Evolutionary conservation across 2,797 vertebrate genomes (phyloP), one percentile per base, ranked within the genome.

Genomic region (Phylloscopus collybita): DNA sequence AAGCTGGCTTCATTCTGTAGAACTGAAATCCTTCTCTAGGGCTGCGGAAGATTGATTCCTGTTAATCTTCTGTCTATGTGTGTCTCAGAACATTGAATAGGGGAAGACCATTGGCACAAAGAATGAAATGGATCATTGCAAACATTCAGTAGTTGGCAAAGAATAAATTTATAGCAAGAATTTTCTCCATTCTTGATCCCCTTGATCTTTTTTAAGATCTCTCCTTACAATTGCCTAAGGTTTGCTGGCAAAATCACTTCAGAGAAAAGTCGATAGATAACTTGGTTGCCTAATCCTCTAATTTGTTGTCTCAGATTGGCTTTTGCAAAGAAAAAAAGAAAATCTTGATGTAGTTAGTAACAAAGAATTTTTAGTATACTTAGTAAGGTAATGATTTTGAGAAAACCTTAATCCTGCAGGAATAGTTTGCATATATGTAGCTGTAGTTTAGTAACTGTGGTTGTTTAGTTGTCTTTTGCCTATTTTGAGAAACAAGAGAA

Each of bases 121-220:
- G 23, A 76, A 36, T 26, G 62, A 95, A 85, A 51, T 66, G 53
- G 64, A 81, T 94, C 62, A 59, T 86, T 92, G 69, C 60, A 88
- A 88, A 38, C 47, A 81, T 84, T 32, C 38, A 36, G 16, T 70
- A 85, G 78, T 71, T 87, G 78, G 44, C 53, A 80, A 93, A 89
- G 25, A 59, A 66, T 90, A 78, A 84, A 95, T 88, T 60, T 73
- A 62, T 75, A 73, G 92, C 89, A 70, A 89, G 50, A 57, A 44
- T 91, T 81, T 96, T 80, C 56, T 86, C 57, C 29, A 25, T 27
- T 70, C 45, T 92, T 81, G 67, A 95, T 84, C 32, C 18, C 21
- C 86, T 96, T 95, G 83, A 79, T 94, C 75, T 86, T 53, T 53
- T 82, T 27, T 51, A 82, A 85, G 87, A 88, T 64, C 30, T 92